Base-by-base conservation (phyloP, 2,888 invertebrate genomes). In the Caenorhabditis auriculariae region DNA sequence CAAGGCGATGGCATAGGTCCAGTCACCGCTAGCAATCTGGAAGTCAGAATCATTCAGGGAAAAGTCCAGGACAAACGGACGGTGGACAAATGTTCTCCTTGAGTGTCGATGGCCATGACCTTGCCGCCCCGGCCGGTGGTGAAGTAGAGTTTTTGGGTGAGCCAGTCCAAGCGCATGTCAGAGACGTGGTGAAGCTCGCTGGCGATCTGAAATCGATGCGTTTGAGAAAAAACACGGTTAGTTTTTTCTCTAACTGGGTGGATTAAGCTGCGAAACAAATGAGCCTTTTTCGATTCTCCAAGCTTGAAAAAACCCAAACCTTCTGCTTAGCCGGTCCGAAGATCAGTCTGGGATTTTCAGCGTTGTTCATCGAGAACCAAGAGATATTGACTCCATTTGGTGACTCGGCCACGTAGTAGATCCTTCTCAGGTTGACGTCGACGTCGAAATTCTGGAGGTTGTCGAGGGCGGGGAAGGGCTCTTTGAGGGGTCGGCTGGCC, bases 91-190 rank as follows among this genome's bases (percentile, higher is more conserved):
- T 70, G 70, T 21, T 67, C 64, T 60, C 70, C 70, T 38, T 58
- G 56, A 6, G 62, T 54, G 51, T 70, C 70, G 12, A 70, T 55
- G 6, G 63, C 59, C 64, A 66, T 62, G 4, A 70, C 60, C 48
- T 78, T 76, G 47, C 91, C 91, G 75, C 93, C 93, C 0, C 90
- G 89, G 27, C 92, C 91, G 79, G 96, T 96, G 0, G 95, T 93
- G 93, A 94, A 98, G 83, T 95, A 96, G 35, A 98, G 88, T 50
- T 94, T 95, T 82, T 91, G 90, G 73, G 92, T 92, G 0, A 95
- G 91, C 96, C 96, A 98, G 81, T 98, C 96, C 81, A 93, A 39
- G 41, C 72, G 64, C 74, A 81, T 72, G 58, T 82, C 81, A 12
- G 77, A 76, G 21, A 80, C 72, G 61, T 80, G 78, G 4, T 78